Evolutionary conservation across 2,888 invertebrate genomes (phyloP), one percentile per base, ranked within the genome.

Genomic region (Drosophila acutilabella): DNA sequence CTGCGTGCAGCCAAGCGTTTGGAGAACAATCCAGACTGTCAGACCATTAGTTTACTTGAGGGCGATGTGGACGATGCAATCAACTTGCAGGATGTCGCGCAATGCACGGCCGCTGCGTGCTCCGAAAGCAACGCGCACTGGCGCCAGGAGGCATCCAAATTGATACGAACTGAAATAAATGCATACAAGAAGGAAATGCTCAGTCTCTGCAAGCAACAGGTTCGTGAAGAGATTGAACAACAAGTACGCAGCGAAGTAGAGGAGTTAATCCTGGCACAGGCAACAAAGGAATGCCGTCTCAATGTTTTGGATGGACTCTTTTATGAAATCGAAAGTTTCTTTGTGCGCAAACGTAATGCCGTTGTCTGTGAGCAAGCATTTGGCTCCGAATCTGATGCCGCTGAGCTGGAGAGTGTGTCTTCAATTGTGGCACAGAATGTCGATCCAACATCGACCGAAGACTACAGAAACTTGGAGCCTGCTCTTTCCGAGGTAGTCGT

Each of bases 141-240:
- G 89, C 89, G 89, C 5, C 8, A 4, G 6, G 64, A 82, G n/a
- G 82, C 86, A 0, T 65, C 67, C 0, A 50, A 74, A 5, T 33
- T 64, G 2, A 79, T 85, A 1, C 80, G 78, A 8, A 44, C 5
- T 1, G 84, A 85, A 50, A 41, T 85, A 1, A 74, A 89, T 5
- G 58, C 45, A 0, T 85, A 81, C 53, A 89, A 85, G 23, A 81
- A 68, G 20, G 54, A 82, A 0, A 7, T 85, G 6, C 54, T 67
- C 0, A 20, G 0, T 0, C 4, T 56, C 2, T 81, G 89, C 64
- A 84, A 74, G 42, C 80, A 81, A 5, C 60, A 81, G 16, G 61
- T 88, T 4, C 89, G 88, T 0, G 61, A 73, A 8, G 89, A 85
- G 20, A 80, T 85, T 13, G 88, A 88, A 18, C 71, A 66, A 6